These are phyloP conservation scores for Capromys pilorides DNA, from an alignment of 2,797 vertebrate genomes.

Conservation along the genomic window DNA sequence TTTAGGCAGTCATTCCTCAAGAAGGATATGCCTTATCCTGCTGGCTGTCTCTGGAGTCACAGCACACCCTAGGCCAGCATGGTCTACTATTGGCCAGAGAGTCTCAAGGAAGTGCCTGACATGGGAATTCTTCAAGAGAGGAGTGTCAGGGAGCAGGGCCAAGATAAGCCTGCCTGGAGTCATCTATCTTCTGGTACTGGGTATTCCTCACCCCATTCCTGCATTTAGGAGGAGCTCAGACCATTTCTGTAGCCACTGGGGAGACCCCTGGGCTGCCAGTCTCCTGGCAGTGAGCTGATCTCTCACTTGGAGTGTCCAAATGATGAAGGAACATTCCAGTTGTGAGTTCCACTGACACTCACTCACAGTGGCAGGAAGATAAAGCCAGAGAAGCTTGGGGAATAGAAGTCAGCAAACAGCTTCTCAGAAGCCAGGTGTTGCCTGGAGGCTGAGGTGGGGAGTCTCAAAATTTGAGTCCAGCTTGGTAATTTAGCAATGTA, in stretches of 20 bases:
- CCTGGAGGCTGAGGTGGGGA: neutral
- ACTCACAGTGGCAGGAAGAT: neutral
- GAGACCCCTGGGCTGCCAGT: neutral
- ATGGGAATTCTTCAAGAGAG: neutral
- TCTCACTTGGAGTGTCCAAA: neutral
- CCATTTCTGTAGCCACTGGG: neutral
- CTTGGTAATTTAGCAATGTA: neutral
- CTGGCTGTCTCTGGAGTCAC: neutral
- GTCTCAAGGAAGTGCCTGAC: neutral
- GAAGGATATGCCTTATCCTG: neutral
- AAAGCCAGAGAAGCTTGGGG: neutral
- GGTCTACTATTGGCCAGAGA: neutral
- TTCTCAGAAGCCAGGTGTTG: neutral
- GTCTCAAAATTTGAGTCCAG: neutral
- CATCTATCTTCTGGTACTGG: neutral
- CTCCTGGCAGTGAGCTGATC: neutral
- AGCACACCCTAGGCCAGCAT: neutral
- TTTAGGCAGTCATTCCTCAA: constrained; percentile 43
- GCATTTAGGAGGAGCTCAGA: neutral
- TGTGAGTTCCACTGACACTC: neutral
- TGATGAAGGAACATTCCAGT: neutral
- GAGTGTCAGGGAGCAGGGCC: neutral
- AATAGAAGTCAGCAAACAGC: neutral
- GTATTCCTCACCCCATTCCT: neutral
- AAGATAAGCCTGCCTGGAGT: neutral